Evolutionary conservation across 2,113 vertebrate species (phyloP), one percentile per base, ranked within the genome.

Genomic region (Rousettus leschenaultii): DNA sequence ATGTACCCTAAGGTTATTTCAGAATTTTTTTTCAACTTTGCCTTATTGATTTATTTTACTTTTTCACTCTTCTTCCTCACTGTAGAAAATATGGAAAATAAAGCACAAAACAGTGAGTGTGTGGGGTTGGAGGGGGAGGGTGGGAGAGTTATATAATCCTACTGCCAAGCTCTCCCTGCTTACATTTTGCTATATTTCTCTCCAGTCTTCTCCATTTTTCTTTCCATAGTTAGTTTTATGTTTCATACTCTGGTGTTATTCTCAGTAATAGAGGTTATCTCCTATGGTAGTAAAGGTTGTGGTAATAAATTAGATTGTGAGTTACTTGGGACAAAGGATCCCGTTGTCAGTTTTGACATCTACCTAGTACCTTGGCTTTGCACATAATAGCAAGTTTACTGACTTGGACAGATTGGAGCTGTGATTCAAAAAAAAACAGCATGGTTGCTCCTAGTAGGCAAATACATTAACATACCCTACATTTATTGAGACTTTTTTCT

Each of bases 231-330:
- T 63, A 40, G 7, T 66, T 63, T 92, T 66, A 45, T 65, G 40
- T 93, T 84, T 68, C 87, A 30, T 74, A 33, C 40, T 96, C 38
- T 84, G 30, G 63, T 87, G 89, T 95, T 92, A 43, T 35, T 80
- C 55, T 57, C 57, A 86, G 55, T 71, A 83, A 19, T 92, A 11
- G 66, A 75, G 14, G 12, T 86, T 80, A 70, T 61, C n/a, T 71
- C 73, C 82, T 22, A 22, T 73, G 45, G 89, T 77, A 80, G 0
- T 48, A 9, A 70, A 55, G 30, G 59, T 61, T 82, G 53, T 59
- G 28, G 3, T 71, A 57, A 43, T 57, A 35, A 94, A 40, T 70
- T 66, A 68, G 55, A 28, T 55, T 38, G 16, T 83, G 51, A 65
- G 18, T 84, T 79, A 57, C 33, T 59, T 83, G 51, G 8, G 4